Evolutionary conservation across 2,797 vertebrate genomes (phyloP), one percentile per base, ranked within the genome.

Genomic region (Pangasius larnaudii): DNA sequence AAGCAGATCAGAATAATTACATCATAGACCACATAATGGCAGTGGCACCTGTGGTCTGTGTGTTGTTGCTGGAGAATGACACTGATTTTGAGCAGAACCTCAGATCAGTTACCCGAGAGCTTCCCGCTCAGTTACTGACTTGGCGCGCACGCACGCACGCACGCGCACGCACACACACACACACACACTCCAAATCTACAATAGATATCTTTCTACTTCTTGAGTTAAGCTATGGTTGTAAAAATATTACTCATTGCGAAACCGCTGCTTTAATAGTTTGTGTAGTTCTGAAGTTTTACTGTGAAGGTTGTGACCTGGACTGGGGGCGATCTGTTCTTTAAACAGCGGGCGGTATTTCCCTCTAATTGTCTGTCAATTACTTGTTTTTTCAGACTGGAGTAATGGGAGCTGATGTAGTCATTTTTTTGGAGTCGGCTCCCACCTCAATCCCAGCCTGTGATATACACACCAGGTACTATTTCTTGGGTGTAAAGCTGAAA

Each of bases 81-180:
- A 92, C 91, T 91, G 92, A 94, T 90, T 93, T 93, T 89, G 92
- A 92, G 91, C 91, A 91, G 83, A 89, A 85, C 89, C 93, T 86
- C 78, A 91, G 90, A 93, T 94, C 92, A 91, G 93, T 91, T 91
- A 90, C 90, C 92, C 91, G 93, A 94, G 93, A 91, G 92, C 93
- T 95, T 95, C 87, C 90, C 92, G 89, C 91, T 92, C 84, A 39
- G 39, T 92, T 91, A 93, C 90, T 91, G 89, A 91, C 88, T 89
- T 67, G 83, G 86, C 85, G 0, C 33, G 80, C 16, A 84, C 16
- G 1, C n/a, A 0, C n/a, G 0, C n/a, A 0, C n/a, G 1, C 75
- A 2, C n/a, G n/a, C n/a, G n/a, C n/a, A 8, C 69, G 11, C 33
- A 13, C 19, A 51, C 74, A 11, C 36, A 39, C 74, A 58, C 51